phyloP scores from a whole-genome alignment of 2,113 vertebrate species.

The Pitta sordida region DNA sequence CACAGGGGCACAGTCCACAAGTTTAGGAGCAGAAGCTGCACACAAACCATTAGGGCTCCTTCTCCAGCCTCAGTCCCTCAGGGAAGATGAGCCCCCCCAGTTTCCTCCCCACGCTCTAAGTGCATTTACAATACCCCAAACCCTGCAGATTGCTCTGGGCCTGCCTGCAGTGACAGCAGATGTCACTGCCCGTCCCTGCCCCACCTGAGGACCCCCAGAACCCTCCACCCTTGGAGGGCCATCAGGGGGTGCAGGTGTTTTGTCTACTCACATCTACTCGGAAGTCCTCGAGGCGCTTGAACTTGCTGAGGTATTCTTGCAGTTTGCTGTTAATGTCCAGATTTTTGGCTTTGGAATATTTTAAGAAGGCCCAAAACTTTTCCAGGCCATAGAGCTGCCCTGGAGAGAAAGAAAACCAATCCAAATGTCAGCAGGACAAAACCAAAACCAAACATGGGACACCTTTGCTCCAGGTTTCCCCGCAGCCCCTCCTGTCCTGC shows the following conservation, averaged over 20 bases:
- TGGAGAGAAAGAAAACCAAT: slow-evolving; percentile 15
- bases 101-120: not conserved
- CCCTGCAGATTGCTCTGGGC: fast-evolving
- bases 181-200: not conserved
- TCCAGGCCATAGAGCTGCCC: slow-evolving; percentile 98
- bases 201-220: fast-evolving
- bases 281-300: slow-evolving; percentile 97
- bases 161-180: not conserved
- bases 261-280: slow-evolving; percentile 89
- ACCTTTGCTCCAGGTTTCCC: not conserved
- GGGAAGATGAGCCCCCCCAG: not conserved
- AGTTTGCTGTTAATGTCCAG: slow-evolving; percentile 94
- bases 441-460: not conserved
- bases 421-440: not conserved
- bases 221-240: not conserved
- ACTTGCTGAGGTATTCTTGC: slow-evolving; percentile 92
- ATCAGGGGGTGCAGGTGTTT: not conserved
- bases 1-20: not conserved
- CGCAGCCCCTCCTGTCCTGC: not conserved
- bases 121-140: not conserved
- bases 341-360: slow-evolving; percentile 97
- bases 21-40: not conserved
- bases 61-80: not conserved
- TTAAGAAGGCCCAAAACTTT: slow-evolving; percentile 99
- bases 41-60: not conserved